phyloP scores from a whole-genome alignment of 2,797 vertebrate genomes.

The Pelochelys cantorii region DNA sequence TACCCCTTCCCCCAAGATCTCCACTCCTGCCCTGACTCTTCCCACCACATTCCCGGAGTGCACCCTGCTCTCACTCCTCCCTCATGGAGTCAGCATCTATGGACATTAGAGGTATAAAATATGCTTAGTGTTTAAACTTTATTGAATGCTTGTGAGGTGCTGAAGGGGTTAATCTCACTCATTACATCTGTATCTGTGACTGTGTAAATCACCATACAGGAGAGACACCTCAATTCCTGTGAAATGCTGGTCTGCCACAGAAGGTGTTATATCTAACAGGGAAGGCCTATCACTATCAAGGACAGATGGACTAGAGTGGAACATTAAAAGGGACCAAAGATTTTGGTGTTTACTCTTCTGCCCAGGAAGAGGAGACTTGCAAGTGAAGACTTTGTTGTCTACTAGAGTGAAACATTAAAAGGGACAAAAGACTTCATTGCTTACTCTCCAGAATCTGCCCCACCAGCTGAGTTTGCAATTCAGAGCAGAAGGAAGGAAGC shows the following conservation, averaged over 20 bases:
- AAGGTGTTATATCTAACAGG: neutral
- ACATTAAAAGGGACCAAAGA: neutral
- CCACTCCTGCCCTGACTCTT: no score
- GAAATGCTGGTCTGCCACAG: neutral
- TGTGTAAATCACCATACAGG: neutral
- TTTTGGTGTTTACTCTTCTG: neutral
- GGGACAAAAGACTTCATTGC: neutral
- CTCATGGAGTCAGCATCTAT: no score
- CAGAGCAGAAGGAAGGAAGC: neutral
- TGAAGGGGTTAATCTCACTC: neutral
- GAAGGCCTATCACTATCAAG: neutral
- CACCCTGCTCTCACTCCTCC: no score
- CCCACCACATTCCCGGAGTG: no score
- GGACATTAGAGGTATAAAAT: neutral
- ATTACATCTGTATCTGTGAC: neutral
- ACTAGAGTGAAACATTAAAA: neutral
- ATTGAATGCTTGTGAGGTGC: neutral
- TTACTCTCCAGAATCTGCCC: neutral
- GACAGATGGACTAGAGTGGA: neutral
- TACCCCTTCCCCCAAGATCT: no score
- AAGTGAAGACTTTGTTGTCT: neutral
- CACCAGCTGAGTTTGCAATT: neutral
- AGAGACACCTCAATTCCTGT: no score
- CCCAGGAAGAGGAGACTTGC: neutral
- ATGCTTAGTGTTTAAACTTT: neutral